phyloP scores from a whole-genome alignment of 2,888 invertebrate species.

The Pheosia tremula region DNA sequence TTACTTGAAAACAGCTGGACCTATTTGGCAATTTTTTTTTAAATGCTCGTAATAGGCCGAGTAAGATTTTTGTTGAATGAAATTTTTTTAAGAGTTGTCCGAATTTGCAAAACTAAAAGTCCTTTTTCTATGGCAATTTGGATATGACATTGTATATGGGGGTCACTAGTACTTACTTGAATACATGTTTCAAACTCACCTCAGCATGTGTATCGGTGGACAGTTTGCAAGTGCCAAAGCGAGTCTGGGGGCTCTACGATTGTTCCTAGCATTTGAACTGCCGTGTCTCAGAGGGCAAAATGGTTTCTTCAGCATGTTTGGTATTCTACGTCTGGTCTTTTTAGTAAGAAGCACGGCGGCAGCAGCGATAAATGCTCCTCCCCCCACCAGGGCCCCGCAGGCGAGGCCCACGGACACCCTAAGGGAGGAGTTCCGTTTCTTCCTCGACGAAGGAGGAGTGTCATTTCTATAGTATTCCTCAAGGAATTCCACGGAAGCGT shows the following conservation, averaged over 20 bases:
- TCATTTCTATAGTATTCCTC: conserved; percentile 86
- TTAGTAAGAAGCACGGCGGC: conserved; percentile 87
- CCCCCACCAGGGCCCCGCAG: conserved; percentile 75
- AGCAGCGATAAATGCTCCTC: conserved; percentile 84
- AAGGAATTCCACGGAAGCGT: conserved; percentile 84
- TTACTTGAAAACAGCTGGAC: too few relatives aligned
- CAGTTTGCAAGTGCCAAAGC: conserved; percentile 75
- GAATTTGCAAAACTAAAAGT: too few relatives aligned
- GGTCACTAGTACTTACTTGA: too few relatives aligned
- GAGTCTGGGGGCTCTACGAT: conserved; percentile 72
- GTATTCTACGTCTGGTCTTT: conserved; percentile 66
- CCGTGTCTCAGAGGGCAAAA: conserved; percentile 71
- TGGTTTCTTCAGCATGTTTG: conserved; percentile 76
- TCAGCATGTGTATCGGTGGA: conserved; percentile 76
- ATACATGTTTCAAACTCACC: conserved; percentile 47
- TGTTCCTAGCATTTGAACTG: conserved; percentile 69
- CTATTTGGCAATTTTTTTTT: too few relatives aligned
- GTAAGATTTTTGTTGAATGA: too few relatives aligned
- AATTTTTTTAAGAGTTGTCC: too few relatives aligned
- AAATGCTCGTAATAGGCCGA: too few relatives aligned
- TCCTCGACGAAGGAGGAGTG: conserved; percentile 67
- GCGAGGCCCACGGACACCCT: conserved; percentile 75
- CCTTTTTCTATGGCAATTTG: too few relatives aligned
- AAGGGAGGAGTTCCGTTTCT: conserved; percentile 79
- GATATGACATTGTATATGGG: too few relatives aligned